Evolutionary conservation across 2,888 invertebrate genomes (phyloP).

Genomic region (Tyria jacobaeae): DNA sequence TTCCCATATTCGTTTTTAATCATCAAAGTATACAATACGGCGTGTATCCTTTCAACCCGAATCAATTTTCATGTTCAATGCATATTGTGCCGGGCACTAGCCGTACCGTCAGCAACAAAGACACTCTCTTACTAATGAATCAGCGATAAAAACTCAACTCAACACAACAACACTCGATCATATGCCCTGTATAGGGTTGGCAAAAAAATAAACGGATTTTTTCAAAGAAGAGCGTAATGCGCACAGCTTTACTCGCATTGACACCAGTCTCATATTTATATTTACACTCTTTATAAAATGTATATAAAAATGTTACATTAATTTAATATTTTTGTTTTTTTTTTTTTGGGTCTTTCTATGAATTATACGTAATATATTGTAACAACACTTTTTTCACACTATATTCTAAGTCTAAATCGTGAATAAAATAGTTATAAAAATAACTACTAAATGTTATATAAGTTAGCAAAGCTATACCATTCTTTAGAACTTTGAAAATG

Average conservation of each 20-base stretch:
- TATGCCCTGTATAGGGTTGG: conserved; percentile 72
- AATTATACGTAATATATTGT: no score
- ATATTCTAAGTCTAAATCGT: no score
- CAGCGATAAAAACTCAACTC: conserved; percentile 84
- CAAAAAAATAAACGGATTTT: conserved; percentile 14
- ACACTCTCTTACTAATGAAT: conserved; percentile 85
- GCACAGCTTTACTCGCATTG: neutral
- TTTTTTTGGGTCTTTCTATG: no score
- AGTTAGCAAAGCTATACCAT: no score
- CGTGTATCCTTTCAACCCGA: conserved; percentile 69
- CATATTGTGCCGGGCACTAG: conserved; percentile 64
- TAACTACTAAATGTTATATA: no score
- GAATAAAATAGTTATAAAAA: no score
- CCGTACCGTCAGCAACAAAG: conserved; percentile 73
- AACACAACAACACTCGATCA: conserved; percentile 83
- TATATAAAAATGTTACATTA: no score
- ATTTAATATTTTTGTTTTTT: no score
- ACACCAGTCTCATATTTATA: no score
- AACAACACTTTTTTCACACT: no score
- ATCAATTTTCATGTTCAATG: conserved; percentile 76
- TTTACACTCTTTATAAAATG: no score
- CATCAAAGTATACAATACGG: conserved; percentile 54
- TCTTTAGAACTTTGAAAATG: no score
- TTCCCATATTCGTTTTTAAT: conserved; percentile 51
- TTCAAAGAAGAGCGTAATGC: neutral